Conservation (phyloP, 1,140 invertebrate genomes). For the Heliconius himera region DNA sequence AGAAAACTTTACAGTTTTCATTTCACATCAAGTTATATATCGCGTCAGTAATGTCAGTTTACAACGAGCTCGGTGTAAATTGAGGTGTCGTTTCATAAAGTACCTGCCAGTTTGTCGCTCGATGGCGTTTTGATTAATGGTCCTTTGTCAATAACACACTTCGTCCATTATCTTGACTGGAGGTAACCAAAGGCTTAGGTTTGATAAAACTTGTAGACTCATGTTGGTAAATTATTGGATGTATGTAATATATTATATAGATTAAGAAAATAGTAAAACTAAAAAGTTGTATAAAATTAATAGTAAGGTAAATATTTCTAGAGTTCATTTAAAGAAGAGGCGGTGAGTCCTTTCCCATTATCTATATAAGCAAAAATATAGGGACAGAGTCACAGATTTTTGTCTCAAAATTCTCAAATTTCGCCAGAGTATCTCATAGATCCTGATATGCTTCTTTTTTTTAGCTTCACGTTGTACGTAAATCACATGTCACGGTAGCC, state of each 20-base stretch:
- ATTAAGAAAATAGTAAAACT: too few relatives aligned
- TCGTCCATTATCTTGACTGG: slow-evolving; percentile 16
- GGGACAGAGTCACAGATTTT: too few relatives aligned
- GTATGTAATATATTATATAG: background rate
- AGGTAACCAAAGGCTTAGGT: slow-evolving; percentile 4
- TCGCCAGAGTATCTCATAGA: too few relatives aligned
- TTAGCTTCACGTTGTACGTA: too few relatives aligned
- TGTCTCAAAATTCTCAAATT: too few relatives aligned
- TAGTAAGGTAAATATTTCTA: too few relatives aligned
- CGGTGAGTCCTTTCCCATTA: too few relatives aligned
- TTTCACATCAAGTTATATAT: background rate
- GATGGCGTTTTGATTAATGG: slow-evolving; percentile 28
- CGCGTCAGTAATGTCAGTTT: background rate
- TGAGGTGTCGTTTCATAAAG: slow-evolving; percentile 28
- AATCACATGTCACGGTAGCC: too few relatives aligned
- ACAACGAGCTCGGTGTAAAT: slow-evolving; percentile 1
- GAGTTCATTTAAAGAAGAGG: too few relatives aligned
- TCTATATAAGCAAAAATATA: too few relatives aligned
- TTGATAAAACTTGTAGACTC: background rate
- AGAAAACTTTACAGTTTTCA: background rate
- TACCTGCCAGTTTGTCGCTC: slow-evolving; percentile 19
- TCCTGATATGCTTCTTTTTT: too few relatives aligned
- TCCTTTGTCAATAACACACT: slow-evolving; percentile 15
- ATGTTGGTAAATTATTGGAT: background rate
- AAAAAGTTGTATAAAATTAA: too few relatives aligned